Evolutionary conservation across 2,888 invertebrate species (phyloP).

Genomic region (Eupsilia transversa): DNA sequence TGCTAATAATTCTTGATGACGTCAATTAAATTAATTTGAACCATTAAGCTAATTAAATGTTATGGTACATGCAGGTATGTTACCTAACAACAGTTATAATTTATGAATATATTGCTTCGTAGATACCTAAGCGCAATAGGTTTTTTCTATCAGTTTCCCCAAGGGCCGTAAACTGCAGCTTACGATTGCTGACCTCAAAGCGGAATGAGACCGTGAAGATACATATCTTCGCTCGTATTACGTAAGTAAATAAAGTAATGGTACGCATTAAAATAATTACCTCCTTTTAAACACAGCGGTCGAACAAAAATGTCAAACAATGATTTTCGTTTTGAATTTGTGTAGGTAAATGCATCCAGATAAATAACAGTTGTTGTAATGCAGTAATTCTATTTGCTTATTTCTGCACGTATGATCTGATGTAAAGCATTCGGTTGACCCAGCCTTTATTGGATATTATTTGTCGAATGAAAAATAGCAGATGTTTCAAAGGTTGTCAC

Average conservation of each 20-base stretch:
- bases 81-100: slow-evolving; percentile 11
- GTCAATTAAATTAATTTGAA: neutral
- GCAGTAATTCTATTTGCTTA: neutral
- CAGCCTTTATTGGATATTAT: neutral
- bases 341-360: neutral
- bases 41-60: neutral
- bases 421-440: neutral
- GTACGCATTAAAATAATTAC: slow-evolving; percentile 17
- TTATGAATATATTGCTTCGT: slow-evolving; percentile 23
- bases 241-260: slow-evolving; percentile 35
- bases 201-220: slow-evolving; percentile 61
- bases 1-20: neutral
- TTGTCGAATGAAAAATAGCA: neutral
- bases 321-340: neutral
- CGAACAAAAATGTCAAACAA: neutral
- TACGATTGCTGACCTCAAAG: slow-evolving; percentile 39
- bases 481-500: neutral
- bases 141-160: slow-evolving; percentile 30
- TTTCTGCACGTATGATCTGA: neutral
- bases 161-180: slow-evolving; percentile 35
- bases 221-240: slow-evolving; percentile 42
- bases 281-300: neutral
- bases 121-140: slow-evolving; percentile 9
- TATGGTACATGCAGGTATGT: neutral
- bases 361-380: neutral